Evolutionary conservation across 2,797 vertebrate species (phyloP), one percentile per base, ranked within the genome.

Genomic region (Hemibagrus guttatus): DNA sequence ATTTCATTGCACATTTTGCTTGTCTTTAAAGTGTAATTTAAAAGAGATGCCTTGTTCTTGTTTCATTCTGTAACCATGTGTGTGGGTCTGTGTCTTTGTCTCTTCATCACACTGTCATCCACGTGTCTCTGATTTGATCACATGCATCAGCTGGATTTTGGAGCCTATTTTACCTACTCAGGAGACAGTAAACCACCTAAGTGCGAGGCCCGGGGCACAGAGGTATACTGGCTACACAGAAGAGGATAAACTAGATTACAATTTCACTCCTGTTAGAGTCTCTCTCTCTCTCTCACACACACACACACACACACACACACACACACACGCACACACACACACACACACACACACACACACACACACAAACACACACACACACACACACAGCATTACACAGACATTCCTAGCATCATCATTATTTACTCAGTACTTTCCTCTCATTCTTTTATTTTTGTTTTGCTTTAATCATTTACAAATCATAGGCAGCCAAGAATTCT

Each of bases 401-500:
- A 88, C 86, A 90, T 83, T 89, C 87, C 72, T 91, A 12, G 68
- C 58, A 42, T 78, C 42, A 90, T 71, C 90, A 90, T 91, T 90
- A 63, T 89, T 86, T 90, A 42, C 54, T 71, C 86, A 83, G 79
- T 87, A 46, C 86, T 90, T 90, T 87, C 61, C 82, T 90, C 84
- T 90, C 90, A 91, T 90, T 89, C 85, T 87, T 89, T 91, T 84
- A 69, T 89, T 92, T 93, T 90, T 94, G 91, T 93, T 93, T 90
- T 92, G 88, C 92, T 93, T 89, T 92, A 93, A 96, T 94, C 95
- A 95, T 96, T 95, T 90, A 95, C 95, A 94, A 97, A 93, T 94
- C 94, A 90, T 96, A 99, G 98, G 96, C 97, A 97, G 91, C 95
- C 96, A 94, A 96, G 97, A 96, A 97, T 96, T 93, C 94, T 96